Percentiles rank a stretch among this genome's conserved stretches.
Conservation (phyloP, 2,113 vertebrate species). For the Deroptyus accipitrinus region DNA sequence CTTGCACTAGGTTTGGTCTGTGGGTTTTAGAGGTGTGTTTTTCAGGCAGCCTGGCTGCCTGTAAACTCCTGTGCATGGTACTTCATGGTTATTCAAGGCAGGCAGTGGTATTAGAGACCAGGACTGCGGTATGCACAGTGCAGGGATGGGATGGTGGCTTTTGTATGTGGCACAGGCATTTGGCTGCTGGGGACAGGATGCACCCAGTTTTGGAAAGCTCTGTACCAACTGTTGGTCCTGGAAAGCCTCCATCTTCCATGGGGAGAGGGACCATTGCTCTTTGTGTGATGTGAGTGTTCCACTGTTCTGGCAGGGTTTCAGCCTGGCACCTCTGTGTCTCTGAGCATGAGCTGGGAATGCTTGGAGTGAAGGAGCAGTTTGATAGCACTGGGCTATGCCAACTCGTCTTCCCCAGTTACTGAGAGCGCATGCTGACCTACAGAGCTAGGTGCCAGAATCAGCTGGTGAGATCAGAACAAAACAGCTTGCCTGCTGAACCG, state of each 20-base stretch:
- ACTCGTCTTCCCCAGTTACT: rapidly evolving
- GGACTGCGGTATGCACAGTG: rapidly evolving
- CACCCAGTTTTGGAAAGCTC: background rate
- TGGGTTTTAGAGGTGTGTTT: background rate
- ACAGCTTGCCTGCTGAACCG: background rate
- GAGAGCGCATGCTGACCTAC: background rate
- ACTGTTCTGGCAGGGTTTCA: background rate
- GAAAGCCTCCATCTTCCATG: rapidly evolving
- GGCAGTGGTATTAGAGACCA: background rate
- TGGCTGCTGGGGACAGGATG: background rate
- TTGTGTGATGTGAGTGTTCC: rapidly evolving
- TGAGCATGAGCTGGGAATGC: background rate
- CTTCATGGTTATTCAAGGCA: background rate
- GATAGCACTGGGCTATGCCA: background rate
- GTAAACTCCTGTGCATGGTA: background rate
- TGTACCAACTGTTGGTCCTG: rapidly evolving
- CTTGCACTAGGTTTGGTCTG: rapidly evolving
- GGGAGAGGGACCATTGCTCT: background rate
- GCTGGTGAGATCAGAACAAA: background rate
- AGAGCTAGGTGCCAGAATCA: background rate
- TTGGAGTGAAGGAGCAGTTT: background rate
- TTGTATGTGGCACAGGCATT: rapidly evolving
- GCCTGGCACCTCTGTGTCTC: rapidly evolving
- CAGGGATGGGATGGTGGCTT: background rate
- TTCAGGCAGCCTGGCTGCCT: background rate